Evolutionary conservation across 1,140 invertebrate genomes (phyloP), one percentile per base, ranked within the genome.

Genomic region (Elymnias hypermnestra): DNA sequence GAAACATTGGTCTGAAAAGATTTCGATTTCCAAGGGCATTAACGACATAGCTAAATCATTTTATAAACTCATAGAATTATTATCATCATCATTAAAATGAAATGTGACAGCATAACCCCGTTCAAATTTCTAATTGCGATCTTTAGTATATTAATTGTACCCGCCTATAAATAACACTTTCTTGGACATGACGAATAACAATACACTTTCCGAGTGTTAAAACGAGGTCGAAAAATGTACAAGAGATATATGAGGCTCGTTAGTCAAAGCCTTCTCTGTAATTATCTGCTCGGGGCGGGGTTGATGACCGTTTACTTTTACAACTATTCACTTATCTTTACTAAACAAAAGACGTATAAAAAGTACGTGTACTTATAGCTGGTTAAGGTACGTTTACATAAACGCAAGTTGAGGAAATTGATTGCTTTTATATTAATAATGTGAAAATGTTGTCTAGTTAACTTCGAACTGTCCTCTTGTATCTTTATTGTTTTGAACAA

Each of bases 311-410:
- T 61, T 60, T 58, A 48, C 42, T 38, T 50, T 49, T 51, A 40
- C 43, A 49, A 56, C 64, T 74, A 70, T 77, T 76, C 72, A 70
- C 72, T 78, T 79, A 82, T 77, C 74, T 76, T 51, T 36, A 59
- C 62, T 66, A 72, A 75, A 83, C 74, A 83, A 78, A 76, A 63
- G 64, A 50, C 38, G 35, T 52, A 36, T 29, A 69, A 78, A 81
- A 70, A 60, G 53, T 21, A 35, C 10, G 6, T 1, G 25, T 26
- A 9, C 25, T 9, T 26, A 26, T 26, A 6, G 19, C 10, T 3
- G 25, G 7, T 26, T 26, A 26, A 26, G n/a, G 25, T 26, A 3
- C 25, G 25, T 26, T 26, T 26, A n/a, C 25, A n/a, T n/a, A n/a
- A n/a, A n/a, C n/a, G n/a, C n/a, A n/a, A n/a, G n/a, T n/a, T n/a